These are phyloP conservation scores for Verasper variegatus DNA, from an alignment of 2,113 vertebrate genomes.

Conservation along the genomic window DNA sequence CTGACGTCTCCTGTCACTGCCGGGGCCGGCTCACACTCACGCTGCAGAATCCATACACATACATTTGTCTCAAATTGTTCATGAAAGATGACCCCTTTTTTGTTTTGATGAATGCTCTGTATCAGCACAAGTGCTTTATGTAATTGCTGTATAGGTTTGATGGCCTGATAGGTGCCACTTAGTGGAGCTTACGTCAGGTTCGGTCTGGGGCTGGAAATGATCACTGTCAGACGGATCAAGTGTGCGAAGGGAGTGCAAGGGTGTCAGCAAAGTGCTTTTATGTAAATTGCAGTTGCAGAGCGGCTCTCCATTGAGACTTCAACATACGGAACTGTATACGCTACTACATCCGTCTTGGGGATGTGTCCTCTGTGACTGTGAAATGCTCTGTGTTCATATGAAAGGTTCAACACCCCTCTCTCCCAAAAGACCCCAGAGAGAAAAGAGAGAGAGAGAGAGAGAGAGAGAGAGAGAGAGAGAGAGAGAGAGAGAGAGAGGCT, in stretches of 20 bases:
- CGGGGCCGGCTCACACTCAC: background rate
- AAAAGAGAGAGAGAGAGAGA: conserved; percentile 26
- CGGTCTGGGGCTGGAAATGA: conserved; percentile 58
- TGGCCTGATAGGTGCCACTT: conserved; percentile 66
- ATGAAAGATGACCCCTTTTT: conserved; percentile 25
- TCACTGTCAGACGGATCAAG: conserved; percentile 67
- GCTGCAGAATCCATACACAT: background rate
- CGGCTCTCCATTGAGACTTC: conserved; percentile 44
- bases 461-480: conserved; percentile 4
- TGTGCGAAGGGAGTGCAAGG: conserved; percentile 48
- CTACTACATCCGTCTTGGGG: conserved; percentile 24
- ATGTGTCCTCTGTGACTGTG: conserved; percentile 46
- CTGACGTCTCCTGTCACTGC: conserved; percentile 22
- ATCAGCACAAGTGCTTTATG: conserved; percentile 25
- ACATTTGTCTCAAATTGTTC: conserved; percentile 30
- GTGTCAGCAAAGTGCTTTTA: conserved; percentile 72
- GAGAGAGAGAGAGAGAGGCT: conserved; percentile 25
- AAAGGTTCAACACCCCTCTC: conserved; percentile 47
- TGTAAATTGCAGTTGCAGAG: conserved; percentile 66
- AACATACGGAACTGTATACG: conserved; percentile 44
- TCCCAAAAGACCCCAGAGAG: conserved; percentile 37
- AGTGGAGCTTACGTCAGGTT: conserved; percentile 38
- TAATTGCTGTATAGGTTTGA: conserved; percentile 66
- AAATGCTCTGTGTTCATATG: conserved; percentile 39
- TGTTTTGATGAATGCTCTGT: conserved; percentile 30